A percentile compares a stretch with the other conserved stretches of the same genome.
Evolutionary conservation across 2,888 invertebrate genomes (phyloP).

Genomic region (Laothoe populi): DNA sequence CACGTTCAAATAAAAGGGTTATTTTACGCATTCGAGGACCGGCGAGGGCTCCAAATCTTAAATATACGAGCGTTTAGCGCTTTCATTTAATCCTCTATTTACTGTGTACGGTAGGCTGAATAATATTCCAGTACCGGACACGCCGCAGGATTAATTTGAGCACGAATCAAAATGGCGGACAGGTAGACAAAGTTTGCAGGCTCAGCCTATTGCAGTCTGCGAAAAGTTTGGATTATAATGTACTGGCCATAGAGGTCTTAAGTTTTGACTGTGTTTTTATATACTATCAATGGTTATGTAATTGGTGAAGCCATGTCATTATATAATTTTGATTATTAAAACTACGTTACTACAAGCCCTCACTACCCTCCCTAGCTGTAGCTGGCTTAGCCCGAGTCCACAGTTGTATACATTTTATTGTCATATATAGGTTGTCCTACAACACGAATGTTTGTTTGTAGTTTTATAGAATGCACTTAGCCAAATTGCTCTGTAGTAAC

Average conservation of each 20-base stretch:
- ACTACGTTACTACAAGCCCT: no score
- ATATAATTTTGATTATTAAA: no score
- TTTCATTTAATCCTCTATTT: conserved; percentile 70
- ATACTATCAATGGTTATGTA: background rate
- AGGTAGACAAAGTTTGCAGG: conserved; percentile 53
- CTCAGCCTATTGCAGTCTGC: conserved; percentile 52
- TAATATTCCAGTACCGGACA: conserved; percentile 70
- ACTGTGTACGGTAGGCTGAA: conserved; percentile 70
- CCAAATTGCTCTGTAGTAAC: no score
- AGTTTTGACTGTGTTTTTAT: background rate
- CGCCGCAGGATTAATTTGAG: conserved; percentile 72
- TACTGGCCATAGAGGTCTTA: conserved; percentile 43
- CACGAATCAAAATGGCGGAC: conserved; percentile 67
- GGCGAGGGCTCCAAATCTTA: conserved; percentile 55
- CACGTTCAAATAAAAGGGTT: conserved; percentile 69
- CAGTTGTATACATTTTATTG: no score
- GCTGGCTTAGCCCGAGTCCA: no score
- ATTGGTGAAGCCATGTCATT: no score
- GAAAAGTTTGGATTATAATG: conserved; percentile 61
- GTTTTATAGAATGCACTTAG: no score
- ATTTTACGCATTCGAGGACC: conserved; percentile 8
- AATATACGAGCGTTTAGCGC: conserved; percentile 73
- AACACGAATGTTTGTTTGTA: no score
- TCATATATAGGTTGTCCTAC: no score
- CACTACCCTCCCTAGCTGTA: no score